Percentiles rank a stretch among this genome's conserved stretches.
These are phyloP conservation scores for Ceramica pisi DNA, from an alignment of 2,888 invertebrate genomes.

Conservation along the genomic window DNA sequence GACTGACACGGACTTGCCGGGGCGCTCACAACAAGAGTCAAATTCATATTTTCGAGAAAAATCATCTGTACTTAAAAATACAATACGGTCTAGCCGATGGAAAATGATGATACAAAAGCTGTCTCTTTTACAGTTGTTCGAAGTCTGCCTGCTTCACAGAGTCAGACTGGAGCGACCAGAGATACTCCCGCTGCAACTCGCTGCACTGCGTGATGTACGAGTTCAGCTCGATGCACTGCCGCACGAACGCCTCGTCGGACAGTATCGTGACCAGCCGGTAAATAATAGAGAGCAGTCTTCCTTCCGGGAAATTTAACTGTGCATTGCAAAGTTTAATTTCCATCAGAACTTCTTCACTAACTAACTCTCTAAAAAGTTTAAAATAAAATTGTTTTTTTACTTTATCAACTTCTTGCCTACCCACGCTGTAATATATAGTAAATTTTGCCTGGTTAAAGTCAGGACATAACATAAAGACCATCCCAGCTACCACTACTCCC, in stretches of 20 bases:
- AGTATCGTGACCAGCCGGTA: constrained; percentile 92
- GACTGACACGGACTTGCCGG: background rate
- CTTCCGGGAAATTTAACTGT: constrained; percentile 93
- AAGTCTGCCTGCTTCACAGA: too few relatives aligned
- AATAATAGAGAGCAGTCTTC: constrained; percentile 92
- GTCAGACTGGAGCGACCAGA: constrained; percentile 2
- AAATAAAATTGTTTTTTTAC: constrained; percentile 71
- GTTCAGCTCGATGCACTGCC: constrained; percentile 94
- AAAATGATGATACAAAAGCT: background rate
- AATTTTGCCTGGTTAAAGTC: constrained; percentile 90
- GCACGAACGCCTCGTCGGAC: constrained; percentile 93
- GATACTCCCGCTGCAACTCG: constrained; percentile 78
- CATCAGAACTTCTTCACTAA: background rate
- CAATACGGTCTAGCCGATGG: background rate
- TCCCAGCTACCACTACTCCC: constrained; percentile 95
- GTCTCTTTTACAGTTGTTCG: too few relatives aligned
- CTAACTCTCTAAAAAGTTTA: background rate
- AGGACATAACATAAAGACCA: constrained; percentile 94
- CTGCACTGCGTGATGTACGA: constrained; percentile 94
- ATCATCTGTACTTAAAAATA: background rate
- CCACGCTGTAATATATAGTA: constrained; percentile 93
- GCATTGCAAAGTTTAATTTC: constrained; percentile 90
- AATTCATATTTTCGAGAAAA: background rate
- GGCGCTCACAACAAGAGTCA: background rate
- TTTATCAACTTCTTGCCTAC: constrained; percentile 73